A percentile compares a stretch with the other conserved stretches of the same genome.
Evolutionary conservation across 2,113 vertebrate genomes (phyloP).

Genomic region (Erythrocercus mccallii): DNA sequence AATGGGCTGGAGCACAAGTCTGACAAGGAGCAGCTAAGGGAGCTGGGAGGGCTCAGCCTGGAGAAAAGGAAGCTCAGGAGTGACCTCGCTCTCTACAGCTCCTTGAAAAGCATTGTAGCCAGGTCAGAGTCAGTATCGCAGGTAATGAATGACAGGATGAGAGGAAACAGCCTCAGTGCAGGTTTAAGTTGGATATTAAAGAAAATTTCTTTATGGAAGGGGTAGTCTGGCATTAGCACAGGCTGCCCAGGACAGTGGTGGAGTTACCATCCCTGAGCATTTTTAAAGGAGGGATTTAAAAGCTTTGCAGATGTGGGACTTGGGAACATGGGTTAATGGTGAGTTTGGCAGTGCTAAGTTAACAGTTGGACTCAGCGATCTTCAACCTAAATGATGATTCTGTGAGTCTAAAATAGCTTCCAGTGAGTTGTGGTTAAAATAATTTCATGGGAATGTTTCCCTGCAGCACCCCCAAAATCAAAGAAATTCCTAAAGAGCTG

Average conservation of each 20-base stretch:
- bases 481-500: not conserved
- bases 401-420: not conserved
- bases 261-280: not conserved
- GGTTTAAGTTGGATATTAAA: not conserved
- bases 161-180: not conserved
- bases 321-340: not conserved
- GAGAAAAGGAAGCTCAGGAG: not conserved
- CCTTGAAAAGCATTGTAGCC: not conserved
- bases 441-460: not conserved
- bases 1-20: not conserved
- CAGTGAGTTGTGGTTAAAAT: not conserved
- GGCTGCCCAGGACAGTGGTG: not conserved
- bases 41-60: not conserved
- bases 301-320: fast-evolving
- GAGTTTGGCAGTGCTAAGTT: not conserved
- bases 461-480: not conserved
- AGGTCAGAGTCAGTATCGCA: not conserved
- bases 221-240: not conserved
- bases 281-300: not conserved
- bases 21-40: fast-evolving
- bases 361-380: fast-evolving
- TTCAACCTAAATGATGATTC: not conserved
- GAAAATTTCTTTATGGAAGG: not conserved
- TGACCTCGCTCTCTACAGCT: not conserved
- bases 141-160: not conserved